Conservation (phyloP, 2,797 vertebrate species). For the Aulostomus chinensis region DNA sequence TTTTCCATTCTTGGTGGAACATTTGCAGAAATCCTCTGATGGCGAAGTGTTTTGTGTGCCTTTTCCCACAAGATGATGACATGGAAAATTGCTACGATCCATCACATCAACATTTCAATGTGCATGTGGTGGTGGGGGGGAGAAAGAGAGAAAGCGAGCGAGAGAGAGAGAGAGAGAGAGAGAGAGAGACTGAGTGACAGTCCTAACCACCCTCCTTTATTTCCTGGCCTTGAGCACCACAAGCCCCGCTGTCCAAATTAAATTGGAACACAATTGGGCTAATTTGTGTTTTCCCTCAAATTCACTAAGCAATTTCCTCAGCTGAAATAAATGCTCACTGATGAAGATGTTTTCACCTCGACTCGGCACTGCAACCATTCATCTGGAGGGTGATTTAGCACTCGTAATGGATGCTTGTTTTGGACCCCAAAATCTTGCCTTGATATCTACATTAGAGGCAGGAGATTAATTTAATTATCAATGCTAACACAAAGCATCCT, state of each 20-base stretch:
- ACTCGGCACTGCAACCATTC: constrained; percentile 37
- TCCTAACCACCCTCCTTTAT: constrained; percentile 37
- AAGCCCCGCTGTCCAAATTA: constrained; percentile 52
- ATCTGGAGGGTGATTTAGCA: constrained; percentile 29
- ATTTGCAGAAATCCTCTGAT: constrained; percentile 1
- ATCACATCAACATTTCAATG: constrained; percentile 35
- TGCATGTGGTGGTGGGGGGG: constrained; percentile 3
- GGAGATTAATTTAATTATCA: constrained; percentile 55
- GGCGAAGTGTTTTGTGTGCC: constrained; percentile 8
- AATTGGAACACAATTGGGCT: constrained; percentile 60
- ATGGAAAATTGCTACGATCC: constrained; percentile 32
- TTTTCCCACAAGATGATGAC: constrained; percentile 24
- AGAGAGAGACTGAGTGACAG: constrained; percentile 24
- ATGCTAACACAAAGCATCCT: constrained; percentile 34
- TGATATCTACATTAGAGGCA: constrained; percentile 49
- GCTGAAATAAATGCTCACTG: constrained; percentile 49
- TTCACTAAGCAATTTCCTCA: constrained; percentile 64
- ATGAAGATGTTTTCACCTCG: constrained; percentile 54
- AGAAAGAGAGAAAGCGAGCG: background rate
- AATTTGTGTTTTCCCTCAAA: constrained; percentile 75
- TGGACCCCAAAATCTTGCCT: constrained; percentile 38
- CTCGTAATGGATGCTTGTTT: constrained; percentile 34
- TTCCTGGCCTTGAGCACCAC: constrained; percentile 41
- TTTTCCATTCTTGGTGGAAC: background rate
- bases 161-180: background rate